Conservation (phyloP, 2,797 vertebrate genomes). For the Coilia nasus region DNA sequence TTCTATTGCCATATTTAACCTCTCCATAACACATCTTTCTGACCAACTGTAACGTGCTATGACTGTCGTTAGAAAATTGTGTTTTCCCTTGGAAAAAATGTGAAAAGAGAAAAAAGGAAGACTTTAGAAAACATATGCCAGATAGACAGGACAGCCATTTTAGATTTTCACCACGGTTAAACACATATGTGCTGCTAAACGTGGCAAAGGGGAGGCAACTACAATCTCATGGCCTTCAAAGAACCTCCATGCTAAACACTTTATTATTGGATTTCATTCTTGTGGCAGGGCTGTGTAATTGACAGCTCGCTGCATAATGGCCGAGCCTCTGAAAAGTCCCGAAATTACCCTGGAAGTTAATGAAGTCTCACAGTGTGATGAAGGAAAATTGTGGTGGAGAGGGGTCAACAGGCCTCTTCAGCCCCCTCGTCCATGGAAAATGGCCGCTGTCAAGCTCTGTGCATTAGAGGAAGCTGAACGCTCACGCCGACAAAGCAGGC, state of each 20-base stretch:
- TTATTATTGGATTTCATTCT: conserved; percentile 54
- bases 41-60: too few species aligned
- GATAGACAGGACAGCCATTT: neutral
- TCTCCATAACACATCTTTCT: too few species aligned
- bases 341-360: conserved; percentile 80
- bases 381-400: conserved; percentile 76
- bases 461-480: conserved; percentile 76
- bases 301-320: conserved; percentile 49
- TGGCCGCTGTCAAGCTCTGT: conserved; percentile 76
- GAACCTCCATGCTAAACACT: conserved; percentile 46
- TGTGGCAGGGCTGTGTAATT: conserved; percentile 49
- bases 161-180: neutral
- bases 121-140: neutral
- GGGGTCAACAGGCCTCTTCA: conserved; percentile 80
- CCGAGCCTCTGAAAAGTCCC: conserved; percentile 58
- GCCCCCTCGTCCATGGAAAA: conserved; percentile 76
- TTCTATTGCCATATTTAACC: neutral
- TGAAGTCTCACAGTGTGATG: conserved; percentile 80
- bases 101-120: neutral
- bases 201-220: neutral
- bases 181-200: neutral
- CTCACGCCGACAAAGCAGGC: conserved; percentile 63
- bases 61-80: neutral
- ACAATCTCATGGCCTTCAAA: conserved; percentile 48
- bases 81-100: neutral